A percentile compares a stretch with the other conserved stretches of the same genome.
Conservation (phyloP, 2,113 vertebrate genomes). For the Muscicapa adusta region DNA sequence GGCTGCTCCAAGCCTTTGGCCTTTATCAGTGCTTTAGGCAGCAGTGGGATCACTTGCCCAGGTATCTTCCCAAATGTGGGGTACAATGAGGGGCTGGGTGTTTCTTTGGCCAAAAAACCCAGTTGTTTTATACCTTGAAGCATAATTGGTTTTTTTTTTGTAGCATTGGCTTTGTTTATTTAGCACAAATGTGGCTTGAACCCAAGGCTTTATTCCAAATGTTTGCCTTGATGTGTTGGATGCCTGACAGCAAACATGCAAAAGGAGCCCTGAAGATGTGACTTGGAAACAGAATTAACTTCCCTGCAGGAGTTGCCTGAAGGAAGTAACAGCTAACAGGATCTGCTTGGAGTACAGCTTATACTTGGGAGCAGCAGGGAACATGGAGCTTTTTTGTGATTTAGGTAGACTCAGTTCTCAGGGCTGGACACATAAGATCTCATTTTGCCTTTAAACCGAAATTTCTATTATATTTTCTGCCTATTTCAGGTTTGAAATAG, state of each 20-base stretch:
- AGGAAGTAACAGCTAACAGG: neutral
- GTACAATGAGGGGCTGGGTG: neutral
- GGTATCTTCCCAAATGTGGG: neutral
- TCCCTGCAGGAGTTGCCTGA: neutral
- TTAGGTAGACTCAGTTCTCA: neutral
- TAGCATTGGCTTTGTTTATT: neutral
- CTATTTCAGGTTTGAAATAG: neutral
- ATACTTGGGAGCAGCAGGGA: neutral
- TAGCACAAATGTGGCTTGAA: neutral
- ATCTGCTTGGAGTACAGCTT: neutral
- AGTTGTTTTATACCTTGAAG: neutral
- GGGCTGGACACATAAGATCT: neutral
- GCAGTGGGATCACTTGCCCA: neutral
- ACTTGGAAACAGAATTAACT: neutral
- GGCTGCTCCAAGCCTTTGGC: neutral
- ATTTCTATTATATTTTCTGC: neutral
- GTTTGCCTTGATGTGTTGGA: neutral
- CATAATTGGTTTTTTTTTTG: neutral
- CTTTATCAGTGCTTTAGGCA: neutral
- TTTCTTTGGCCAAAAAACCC: neutral
- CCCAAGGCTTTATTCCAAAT: neutral
- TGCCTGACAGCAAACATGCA: neutral
- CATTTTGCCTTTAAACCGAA: neutral
- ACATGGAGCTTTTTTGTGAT: neutral
- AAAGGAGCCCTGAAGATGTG: neutral